Base-by-base conservation (phyloP, 2,888 invertebrate genomes). In the Heteromyza rotundicornis region DNA sequence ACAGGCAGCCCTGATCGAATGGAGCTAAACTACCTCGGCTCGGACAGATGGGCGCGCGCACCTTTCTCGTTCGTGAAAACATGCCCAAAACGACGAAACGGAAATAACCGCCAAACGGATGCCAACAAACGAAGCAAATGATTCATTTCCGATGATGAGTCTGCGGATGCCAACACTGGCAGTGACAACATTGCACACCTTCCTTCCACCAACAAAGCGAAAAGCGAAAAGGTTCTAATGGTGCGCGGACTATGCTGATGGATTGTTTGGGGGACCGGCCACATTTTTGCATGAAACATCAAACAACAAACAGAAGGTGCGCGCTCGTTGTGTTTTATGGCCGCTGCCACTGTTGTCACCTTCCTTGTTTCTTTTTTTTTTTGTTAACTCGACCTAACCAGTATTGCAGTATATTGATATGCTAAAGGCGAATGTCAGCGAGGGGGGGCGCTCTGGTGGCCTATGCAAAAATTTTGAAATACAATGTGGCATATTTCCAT, bases 71-170 rank as follows among this genome's bases (percentile, higher is more conserved):
- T 60, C 61, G 52, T 50, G 23, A 65, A 60, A 66, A 58, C 66
- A 62, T 61, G 66, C 59, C 62, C 67, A 67, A 71, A 44, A 61
- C 68, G 70, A 74, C 70, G 70, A 71, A 78, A 73, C 79, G 79
- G 79, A 79, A 79, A 77, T 77, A 80, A 78, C 74, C 80, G 79
- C 74, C 78, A 76, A 76, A 75, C 80, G 79, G 79, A 80, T 79
- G 80, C 76, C 80, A 77, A 70, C 79, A 80, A 79, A 79, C 79
- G 79, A 79, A 80, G 79, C 79, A 79, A 79, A 79, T 79, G 80
- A 79, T 79, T 79, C 78, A 80, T 79, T 79, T 79, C 79, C 79
- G 79, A 79, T 79, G 80, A 73, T 74, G 73, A 72, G 70, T 67
- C 67, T 58, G 59, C 60, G 36, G 53, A n/a, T n/a, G n/a, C n/a